Evolutionary conservation across 2,888 invertebrate species (phyloP), one percentile per base, ranked within the genome.

Genomic region (Euplexia lucipara): DNA sequence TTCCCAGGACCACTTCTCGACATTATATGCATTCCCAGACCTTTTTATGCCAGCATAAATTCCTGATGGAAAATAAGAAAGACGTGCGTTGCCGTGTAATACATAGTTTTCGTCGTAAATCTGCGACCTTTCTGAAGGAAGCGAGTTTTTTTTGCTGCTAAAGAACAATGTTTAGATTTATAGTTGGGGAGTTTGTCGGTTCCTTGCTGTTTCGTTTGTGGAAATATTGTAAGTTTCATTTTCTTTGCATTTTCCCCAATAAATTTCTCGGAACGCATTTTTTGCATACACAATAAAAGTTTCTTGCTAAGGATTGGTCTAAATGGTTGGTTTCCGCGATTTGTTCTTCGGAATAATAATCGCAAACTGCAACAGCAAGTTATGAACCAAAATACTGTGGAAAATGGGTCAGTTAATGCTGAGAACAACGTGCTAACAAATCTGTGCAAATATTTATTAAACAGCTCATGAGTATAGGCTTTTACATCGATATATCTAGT

Each of bases 21-120:
- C 88, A 89, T 91, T 91, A 92, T 90, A 92, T 94, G 94, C 92
- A 94, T 93, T 94, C 91, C 82, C 86, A 83, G 86, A 86, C 84
- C 84, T 89, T 92, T 94, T 94, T 94, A 94, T 93, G 91, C 86
- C 66, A 76, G 85, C 88, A 92, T 94, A 93, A 94, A 93, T 91
- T 86, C 86, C 74, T 90, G 91, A 93, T 92, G 87, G 88, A 88
- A 91, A 87, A 87, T 87, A 84, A 85, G 83, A 85, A 78, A 72
- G 58, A 64, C 52, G 61, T 68, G 68, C 60, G 71, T 83, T 82
- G 81, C 79, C 79, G 70, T 81, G 81, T 80, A 76, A 82, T 78
- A 83, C 82, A 85, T 86, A 84, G 82, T 83, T 82, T 74, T 70
- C 42, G 61, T 80, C 81, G 75, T 86, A 86, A 86, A 86, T 84